Evolutionary conservation across 2,797 vertebrate species (phyloP), one percentile per base, ranked within the genome.

Genomic region (Onychomys arenicola): DNA sequence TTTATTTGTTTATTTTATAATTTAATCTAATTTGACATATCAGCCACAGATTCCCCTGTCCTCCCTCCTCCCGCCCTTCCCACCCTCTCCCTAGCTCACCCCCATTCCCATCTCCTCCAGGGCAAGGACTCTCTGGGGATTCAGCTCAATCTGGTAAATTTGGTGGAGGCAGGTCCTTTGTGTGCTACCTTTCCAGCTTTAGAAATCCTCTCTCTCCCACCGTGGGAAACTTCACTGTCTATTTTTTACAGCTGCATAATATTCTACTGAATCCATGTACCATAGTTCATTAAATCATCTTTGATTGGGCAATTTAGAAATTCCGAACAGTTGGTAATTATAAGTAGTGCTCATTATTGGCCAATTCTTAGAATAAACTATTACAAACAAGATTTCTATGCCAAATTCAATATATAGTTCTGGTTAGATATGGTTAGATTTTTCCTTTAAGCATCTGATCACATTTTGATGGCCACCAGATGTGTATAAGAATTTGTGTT

Each of bases 331-430:
- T 78, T 91, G 23, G 1, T n/a, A 77, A 81, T 71, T 89, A 73
- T 1, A 29, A 78, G 3, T 21, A 14, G 80, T 94, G n/a, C 16
- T 69, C 80, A 14, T 52, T 46, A 82, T 17, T 93, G 14, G 16
- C 11, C 8, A 37, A 46, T 63, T 40, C 78, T 94, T 2, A 52
- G 59, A 59, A 0, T 93, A 82, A 93, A 78, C 65, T 89, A 8
- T 2, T 46, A 67, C 16, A 73, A 52, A 9, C 73, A 55, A 40
- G 23, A 46, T 82, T 86, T 96, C 73, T 46, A 57, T 77, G 25
- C 25, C 91, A 93, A 92, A 87, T 67, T 2, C 5, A 55, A 77
- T 55, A 46, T 78, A 61, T 82, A 82, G 10, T 86, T 96, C 93
- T 89, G 6, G 6, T 78, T 91, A 23, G 14, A 67, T 14, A 27